A percentile compares a stretch with the other conserved stretches of the same genome.
Evolutionary conservation across 1,140 invertebrate genomes (phyloP).

Genomic region (Wiebesia pumilae): DNA sequence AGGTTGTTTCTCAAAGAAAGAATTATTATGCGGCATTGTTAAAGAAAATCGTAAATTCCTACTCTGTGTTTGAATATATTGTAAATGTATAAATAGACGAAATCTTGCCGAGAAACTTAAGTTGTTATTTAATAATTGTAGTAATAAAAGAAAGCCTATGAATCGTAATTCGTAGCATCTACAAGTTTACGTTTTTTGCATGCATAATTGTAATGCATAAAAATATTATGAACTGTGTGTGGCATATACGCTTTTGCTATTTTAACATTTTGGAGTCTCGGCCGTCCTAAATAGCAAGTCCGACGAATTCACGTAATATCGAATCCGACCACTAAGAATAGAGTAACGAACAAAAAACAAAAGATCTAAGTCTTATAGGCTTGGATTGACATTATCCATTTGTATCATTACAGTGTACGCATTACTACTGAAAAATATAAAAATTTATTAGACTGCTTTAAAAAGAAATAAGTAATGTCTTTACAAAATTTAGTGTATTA

Average conservation of each 20-base stretch:
- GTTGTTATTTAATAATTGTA: no score
- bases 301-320: constrained; percentile 48
- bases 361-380: background rate
- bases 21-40: no score
- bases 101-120: no score
- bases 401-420: background rate
- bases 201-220: background rate
- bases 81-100: no score
- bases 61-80: no score
- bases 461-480: background rate
- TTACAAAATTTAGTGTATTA: no score
- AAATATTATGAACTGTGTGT: constrained; percentile 22
- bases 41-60: background rate
- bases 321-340: constrained; percentile 51
- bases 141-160: no score
- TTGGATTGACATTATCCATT: background rate
- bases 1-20: no score
- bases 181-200: background rate
- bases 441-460: background rate
- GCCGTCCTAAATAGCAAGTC: constrained; percentile 52
- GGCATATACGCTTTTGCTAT: constrained; percentile 39
- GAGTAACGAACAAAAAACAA: constrained; percentile 4
- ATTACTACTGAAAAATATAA: background rate
- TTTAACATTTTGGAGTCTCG: constrained; percentile 51
- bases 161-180: no score